Evolutionary conservation across 2,113 vertebrate species (phyloP).

Genomic region (Paedocypris sp.): DNA sequence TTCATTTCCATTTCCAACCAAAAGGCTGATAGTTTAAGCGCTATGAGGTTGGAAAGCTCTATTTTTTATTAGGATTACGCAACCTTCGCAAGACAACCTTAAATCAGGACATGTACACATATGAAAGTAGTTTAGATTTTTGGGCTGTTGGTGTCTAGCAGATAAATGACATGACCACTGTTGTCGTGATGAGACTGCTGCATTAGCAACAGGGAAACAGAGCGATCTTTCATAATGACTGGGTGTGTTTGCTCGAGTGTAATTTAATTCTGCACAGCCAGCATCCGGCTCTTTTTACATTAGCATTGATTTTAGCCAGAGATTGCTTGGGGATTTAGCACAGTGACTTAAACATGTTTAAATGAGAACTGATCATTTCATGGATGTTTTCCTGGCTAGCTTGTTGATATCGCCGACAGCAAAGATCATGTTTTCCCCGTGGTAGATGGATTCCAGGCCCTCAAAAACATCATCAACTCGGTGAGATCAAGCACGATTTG

Average conservation of each 20-base stretch:
- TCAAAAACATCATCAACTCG: slow-evolving; percentile 83
- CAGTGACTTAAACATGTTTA: background rate
- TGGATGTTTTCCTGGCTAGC: slow-evolving; percentile 62
- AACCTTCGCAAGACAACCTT: too few relatives aligned
- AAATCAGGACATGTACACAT: too few relatives aligned
- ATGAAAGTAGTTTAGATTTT: background rate
- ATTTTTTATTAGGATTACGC: too few relatives aligned
- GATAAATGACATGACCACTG: background rate
- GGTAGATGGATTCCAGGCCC: slow-evolving; percentile 82
- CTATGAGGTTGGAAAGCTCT: too few relatives aligned
- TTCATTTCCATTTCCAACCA: too few relatives aligned
- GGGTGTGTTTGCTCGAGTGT: background rate
- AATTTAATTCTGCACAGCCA: slow-evolving; percentile 16
- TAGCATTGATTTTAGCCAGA: background rate
- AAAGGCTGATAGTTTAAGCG: too few relatives aligned
- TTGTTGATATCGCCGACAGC: slow-evolving; percentile 80
- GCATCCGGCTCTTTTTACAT: slow-evolving; percentile 15
- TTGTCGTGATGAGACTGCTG: background rate
- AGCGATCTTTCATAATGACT: background rate
- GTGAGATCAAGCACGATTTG: slow-evolving; percentile 59
- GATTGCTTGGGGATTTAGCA: background rate
- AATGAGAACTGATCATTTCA: background rate
- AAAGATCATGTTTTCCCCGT: slow-evolving; percentile 89
- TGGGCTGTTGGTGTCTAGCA: background rate
- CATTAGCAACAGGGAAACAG: slow-evolving; percentile 5